Evolutionary conservation across 1,140 invertebrate genomes (phyloP), one percentile per base, ranked within the genome.

Genomic region (Chymomyza costata): DNA sequence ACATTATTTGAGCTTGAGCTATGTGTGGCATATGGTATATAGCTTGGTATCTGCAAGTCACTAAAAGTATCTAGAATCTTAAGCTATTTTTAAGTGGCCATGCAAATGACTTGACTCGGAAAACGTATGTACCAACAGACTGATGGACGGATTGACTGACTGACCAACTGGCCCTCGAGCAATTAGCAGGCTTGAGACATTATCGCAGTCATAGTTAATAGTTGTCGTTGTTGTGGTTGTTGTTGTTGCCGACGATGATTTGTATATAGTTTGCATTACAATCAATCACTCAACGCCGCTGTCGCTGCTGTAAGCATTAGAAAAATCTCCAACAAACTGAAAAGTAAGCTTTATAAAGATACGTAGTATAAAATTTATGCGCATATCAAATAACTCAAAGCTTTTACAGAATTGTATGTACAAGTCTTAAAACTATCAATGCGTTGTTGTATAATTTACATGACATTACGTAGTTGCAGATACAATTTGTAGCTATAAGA

Each of bases 231-330:
- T 8, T 25, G 32, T 13, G 3, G 32, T 3, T 34, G 8, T 13
- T 34, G 13, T 43, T 25, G 30, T 11, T 8, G 50, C 19, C 37
- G 47, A 34, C 39, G 37, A 46, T 65, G 65, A 76, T 76, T 76
- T 76, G 73, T 80, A 68, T 80, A 80, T 64, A 61, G 48, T 65
- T 65, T 51, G 67, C 73, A 73, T 80, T 80, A 68, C 73, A 71
- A 80, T 80, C 67, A 68, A 80, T 80, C 73, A 80, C 65, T 58
- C 68, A n/a, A n/a, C n/a, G 71, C 78, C 64, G 68, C 64, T 31
- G 51, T 40, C n/a, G 14, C 40, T 58, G 69, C 63, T 49, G 59
- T 70, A 76, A 76, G 70, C 70, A 78, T 65, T 65, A 59, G 43
- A 62, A 5, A 63, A 71, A 62, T 78, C 71, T 25, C n/a, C n/a